Base-by-base conservation (phyloP, 2,113 vertebrate species). In the Perognathus longimembris region DNA sequence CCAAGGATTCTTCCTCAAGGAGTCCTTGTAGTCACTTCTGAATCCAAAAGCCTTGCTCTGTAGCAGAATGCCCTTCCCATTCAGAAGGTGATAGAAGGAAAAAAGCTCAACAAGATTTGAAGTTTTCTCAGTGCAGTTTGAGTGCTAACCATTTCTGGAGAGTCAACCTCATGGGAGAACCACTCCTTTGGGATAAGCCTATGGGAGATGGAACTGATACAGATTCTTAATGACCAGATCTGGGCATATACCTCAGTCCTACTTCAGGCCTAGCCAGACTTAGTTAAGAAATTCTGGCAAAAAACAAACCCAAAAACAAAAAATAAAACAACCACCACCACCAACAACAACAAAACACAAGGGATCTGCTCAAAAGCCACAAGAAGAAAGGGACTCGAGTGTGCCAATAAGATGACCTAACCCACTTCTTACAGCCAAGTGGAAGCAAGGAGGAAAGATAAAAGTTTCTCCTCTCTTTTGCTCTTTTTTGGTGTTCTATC, bases 281-380 rank as follows among this genome's bases (percentile, higher is more conserved):
- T 66, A 18, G 57, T 82, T 70, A 69, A 84, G 36, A 92, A 94
- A 89, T 30, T 30, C 77, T 80, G 61, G 36, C 84, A 63, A 45
- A 45, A 45, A 45, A 6, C 45, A 45, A 6, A 6, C 6, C 45
- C 45, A 45, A 6, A 6, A 45, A 6, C 45, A n/a, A n/a, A n/a
- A n/a, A n/a, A n/a, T n/a, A n/a, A n/a, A n/a, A 45, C 45, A 6
- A 45, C 45, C 45, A 45, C 45, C 45, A 45, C 45, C 45, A 45
- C 45, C 50, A 54, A 54, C 50, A 14, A 54, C 30, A 87, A 71
- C 64, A 9, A 94, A 28, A 71, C 17, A 61, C 9, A 26, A 50
- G 34, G 45, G 67, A 71, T 74, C 26, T 1, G 7, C 63, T 89
- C 32, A 36, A n/a, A 63, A 67, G 24, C 12, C 82, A 69, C 1